These are phyloP conservation scores for Acipenser ruthenus DNA, from an alignment of 2,797 vertebrate genomes.

Conservation along the genomic window DNA sequence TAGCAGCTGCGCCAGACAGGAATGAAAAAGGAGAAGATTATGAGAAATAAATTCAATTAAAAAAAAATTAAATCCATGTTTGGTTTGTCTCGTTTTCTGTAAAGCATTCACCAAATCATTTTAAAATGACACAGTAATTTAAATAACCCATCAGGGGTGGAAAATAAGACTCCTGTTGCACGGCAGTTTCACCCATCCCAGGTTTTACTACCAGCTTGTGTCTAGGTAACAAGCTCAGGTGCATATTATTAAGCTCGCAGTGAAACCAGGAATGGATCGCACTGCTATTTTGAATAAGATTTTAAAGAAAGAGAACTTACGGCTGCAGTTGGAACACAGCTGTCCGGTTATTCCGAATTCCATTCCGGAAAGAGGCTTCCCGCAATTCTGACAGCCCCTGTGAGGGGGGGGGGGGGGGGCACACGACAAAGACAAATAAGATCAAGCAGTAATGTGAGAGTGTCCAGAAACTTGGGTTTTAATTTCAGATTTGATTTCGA, in stretches of 20 bases:
- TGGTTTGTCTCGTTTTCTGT: background rate
- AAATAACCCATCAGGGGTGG: background rate
- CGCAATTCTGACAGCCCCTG: conserved; percentile 58
- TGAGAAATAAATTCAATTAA: background rate
- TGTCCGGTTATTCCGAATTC: conserved; percentile 54
- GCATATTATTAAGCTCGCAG: too few species aligned
- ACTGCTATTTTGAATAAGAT: background rate
- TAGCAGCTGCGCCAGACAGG: conserved; percentile 4
- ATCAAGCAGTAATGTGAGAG: background rate
- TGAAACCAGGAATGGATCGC: too few species aligned
- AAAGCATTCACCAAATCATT: background rate
- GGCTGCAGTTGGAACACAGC: conserved; percentile 55
- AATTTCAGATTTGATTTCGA: too few species aligned
- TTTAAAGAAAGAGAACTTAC: conserved; percentile 37
- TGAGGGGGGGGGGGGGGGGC: conserved; percentile 17
- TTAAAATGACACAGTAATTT: background rate
- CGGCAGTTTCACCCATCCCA: too few species aligned
- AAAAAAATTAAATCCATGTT: background rate
- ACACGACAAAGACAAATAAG: background rate
- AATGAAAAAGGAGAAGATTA: conserved; percentile 5
- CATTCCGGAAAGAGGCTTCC: conserved; percentile 46
- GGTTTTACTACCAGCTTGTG: too few species aligned
- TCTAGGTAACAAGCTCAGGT: too few species aligned
- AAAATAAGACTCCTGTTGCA: too few species aligned
- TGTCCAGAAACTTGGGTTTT: background rate